Conservation (phyloP, 2,113 vertebrate genomes). For the Sturnira hondurensis region DNA sequence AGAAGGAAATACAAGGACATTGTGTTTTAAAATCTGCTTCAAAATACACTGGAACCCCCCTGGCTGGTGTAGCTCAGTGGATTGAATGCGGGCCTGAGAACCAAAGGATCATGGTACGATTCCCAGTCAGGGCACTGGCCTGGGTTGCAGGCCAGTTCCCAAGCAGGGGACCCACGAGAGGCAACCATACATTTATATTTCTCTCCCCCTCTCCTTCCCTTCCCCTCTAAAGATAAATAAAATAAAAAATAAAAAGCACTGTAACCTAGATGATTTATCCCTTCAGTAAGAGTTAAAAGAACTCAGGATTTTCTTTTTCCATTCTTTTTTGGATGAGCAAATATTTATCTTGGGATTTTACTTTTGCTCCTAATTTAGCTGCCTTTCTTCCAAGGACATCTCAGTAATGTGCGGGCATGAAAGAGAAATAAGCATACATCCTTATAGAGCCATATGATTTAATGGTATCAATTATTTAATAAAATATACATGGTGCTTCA, state of each 20-base stretch:
- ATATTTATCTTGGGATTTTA: background rate
- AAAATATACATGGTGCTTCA: background rate
- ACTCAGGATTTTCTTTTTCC: constrained; percentile 1
- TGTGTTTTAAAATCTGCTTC: background rate
- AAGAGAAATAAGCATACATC: background rate
- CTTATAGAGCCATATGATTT: background rate
- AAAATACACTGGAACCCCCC: background rate
- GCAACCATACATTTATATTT: too few relatives aligned
- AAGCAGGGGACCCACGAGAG: too few relatives aligned
- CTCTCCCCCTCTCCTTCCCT: too few relatives aligned
- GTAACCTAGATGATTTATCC: background rate
- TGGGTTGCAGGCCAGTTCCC: too few relatives aligned
- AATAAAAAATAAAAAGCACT: too few relatives aligned
- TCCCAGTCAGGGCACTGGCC: too few relatives aligned
- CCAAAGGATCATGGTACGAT: too few relatives aligned
- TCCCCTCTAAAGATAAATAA: too few relatives aligned
- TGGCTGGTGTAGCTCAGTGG: too few relatives aligned
- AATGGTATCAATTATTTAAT: background rate
- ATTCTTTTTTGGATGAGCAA: background rate
- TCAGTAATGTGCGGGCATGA: background rate
- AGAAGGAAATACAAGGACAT: constrained; percentile 2
- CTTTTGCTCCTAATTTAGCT: background rate
- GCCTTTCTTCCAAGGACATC: background rate
- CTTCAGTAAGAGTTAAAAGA: background rate
- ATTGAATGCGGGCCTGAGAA: too few relatives aligned